Percentiles rank a stretch among this genome's conserved stretches.
Conservation (phyloP, 2,797 vertebrate species). For the Passerculus sandwichensis region DNA sequence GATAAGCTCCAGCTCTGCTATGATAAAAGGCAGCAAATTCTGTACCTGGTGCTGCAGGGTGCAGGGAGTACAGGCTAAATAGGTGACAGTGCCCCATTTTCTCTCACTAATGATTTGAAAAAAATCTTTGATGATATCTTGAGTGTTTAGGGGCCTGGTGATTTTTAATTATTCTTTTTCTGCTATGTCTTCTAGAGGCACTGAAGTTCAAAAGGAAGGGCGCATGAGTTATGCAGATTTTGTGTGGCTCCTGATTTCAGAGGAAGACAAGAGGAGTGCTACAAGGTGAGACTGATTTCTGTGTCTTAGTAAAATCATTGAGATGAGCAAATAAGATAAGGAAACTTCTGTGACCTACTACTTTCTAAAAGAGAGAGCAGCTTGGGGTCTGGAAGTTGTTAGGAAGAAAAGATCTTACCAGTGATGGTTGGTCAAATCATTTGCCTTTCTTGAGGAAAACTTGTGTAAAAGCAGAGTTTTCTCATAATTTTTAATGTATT, state of each 20-base stretch:
- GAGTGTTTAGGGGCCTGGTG: background rate
- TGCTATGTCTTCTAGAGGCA: conserved; percentile 84
- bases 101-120: background rate
- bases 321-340: background rate
- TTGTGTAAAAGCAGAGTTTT: background rate
- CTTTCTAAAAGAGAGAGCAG: background rate
- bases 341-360: background rate
- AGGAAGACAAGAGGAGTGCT: conserved; percentile 96
- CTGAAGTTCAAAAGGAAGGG: conserved; percentile 90
- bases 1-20: background rate
- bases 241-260: conserved; percentile 97
- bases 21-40: background rate
- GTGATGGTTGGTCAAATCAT: background rate
- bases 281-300: conserved; percentile 85
- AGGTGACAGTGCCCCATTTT: background rate
- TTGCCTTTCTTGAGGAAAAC: background rate
- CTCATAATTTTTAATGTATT: background rate
- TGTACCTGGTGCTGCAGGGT: background rate
- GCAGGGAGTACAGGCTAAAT: background rate
- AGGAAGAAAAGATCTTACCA: background rate
- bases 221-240: conserved; percentile 99
- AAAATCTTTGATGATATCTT: background rate
- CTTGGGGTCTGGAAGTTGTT: background rate
- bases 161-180: background rate
- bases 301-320: background rate